A percentile compares a stretch with the other conserved stretches of the same genome.
phyloP scores from a whole-genome alignment of 2,113 vertebrate species.

The Eleginops maclovinus region DNA sequence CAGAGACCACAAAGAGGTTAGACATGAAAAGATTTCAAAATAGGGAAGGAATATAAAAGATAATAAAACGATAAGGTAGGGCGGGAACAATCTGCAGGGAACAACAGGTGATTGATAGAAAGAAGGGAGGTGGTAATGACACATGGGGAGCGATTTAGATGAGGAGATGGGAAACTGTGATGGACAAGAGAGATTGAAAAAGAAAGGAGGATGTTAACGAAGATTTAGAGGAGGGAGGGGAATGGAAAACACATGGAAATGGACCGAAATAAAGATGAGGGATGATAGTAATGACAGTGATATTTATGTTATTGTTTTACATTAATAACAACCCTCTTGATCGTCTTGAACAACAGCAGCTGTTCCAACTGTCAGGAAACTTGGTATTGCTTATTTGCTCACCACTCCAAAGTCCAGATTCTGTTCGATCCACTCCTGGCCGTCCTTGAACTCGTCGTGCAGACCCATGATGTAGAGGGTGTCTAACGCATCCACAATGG shows the following conservation, averaged over 20 bases:
- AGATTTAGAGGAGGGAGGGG: not conserved
- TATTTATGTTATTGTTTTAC: not conserved
- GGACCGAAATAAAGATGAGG: not conserved
- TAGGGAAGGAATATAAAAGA: not conserved
- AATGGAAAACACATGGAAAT: not conserved
- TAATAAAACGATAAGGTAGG: not conserved
- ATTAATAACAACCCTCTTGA: not conserved
- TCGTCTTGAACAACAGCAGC: not conserved
- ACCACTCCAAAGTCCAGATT: slow-evolving; percentile 98
- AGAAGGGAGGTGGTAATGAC: slow-evolving; percentile 9
- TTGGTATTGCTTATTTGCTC: not conserved
- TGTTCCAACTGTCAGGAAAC: not conserved
- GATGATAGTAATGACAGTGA: not conserved
- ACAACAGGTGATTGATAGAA: slow-evolving; percentile 21
- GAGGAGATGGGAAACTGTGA: slow-evolving; percentile 27
- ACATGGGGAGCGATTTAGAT: slow-evolving; percentile 2
- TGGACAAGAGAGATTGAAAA: slow-evolving; percentile 5
- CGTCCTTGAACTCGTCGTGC: slow-evolving; percentile 95
- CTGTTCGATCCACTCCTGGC: slow-evolving; percentile 96
- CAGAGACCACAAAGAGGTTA: not conserved
- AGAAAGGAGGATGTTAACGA: not conserved
- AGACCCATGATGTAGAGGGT: slow-evolving; percentile 99
- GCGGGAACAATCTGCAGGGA: not conserved
- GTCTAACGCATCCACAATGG: slow-evolving; percentile 97
- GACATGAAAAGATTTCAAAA: slow-evolving; percentile 5